These are phyloP conservation scores for Kradibia gibbosae DNA, from an alignment of 1,140 invertebrate species.

Conservation along the genomic window DNA sequence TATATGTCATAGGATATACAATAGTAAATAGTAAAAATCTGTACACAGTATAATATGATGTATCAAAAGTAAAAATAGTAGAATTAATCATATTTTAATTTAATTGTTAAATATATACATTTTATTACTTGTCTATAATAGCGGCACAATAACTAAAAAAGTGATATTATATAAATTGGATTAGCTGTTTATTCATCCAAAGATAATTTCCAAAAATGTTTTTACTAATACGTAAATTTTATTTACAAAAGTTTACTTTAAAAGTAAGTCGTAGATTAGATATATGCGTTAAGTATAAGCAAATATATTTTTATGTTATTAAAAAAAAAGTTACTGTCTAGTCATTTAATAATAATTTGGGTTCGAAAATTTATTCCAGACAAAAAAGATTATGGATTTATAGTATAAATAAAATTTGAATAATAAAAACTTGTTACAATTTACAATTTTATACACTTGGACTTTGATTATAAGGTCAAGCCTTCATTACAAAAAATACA, in stretches of 20 bases:
- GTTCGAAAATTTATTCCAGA: constrained; percentile 29
- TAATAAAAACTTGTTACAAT: constrained; percentile 33
- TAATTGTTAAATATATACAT: constrained; percentile 26
- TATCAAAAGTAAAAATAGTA: background rate
- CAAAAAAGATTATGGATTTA: constrained; percentile 27
- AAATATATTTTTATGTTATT: constrained; percentile 13
- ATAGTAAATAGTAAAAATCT: background rate
- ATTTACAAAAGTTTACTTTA: constrained; percentile 43
- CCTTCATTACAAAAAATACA: too few species aligned
- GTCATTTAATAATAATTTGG: constrained; percentile 53
- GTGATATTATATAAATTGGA: constrained; percentile 34
- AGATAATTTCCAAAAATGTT: constrained; percentile 68
- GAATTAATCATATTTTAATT: constrained; percentile 1
- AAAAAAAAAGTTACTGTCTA: constrained; percentile 59
- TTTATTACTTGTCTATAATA: constrained; percentile 28
- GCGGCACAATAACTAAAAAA: constrained; percentile 24
- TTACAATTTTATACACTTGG: constrained; percentile 47
- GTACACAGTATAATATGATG: background rate
- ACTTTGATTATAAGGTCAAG: constrained; percentile 48
- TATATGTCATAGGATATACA: background rate
- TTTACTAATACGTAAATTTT: constrained; percentile 59
- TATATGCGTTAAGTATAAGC: background rate
- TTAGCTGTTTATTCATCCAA: constrained; percentile 55
- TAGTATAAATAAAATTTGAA: constrained; percentile 44
- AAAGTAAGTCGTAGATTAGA: constrained; percentile 11